Evolutionary conservation across 1,140 invertebrate genomes (phyloP).

Genomic region (Tenebrio molitor): DNA sequence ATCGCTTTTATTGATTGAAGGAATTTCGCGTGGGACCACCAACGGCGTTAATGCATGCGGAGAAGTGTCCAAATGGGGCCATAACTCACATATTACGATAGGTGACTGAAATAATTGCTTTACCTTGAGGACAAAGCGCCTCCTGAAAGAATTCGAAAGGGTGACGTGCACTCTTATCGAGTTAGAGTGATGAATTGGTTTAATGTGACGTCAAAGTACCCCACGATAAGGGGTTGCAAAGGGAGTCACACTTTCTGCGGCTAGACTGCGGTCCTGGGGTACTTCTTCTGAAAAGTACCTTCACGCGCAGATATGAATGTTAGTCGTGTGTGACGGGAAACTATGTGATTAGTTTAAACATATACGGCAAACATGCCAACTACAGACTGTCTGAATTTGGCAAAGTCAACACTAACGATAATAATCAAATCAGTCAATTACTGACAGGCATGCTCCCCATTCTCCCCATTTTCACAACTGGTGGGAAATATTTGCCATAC

Average conservation of each 20-base stretch:
- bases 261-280: background rate
- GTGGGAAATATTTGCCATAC: slow-evolving; percentile 15
- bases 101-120: too few relatives aligned
- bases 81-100: too few relatives aligned
- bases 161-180: slow-evolving; percentile 36
- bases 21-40: too few relatives aligned
- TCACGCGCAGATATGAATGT: background rate
- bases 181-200: slow-evolving; percentile 40
- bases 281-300: background rate
- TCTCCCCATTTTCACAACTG: slow-evolving; percentile 21
- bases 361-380: slow-evolving; percentile 30
- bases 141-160: background rate
- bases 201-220: slow-evolving; percentile 42
- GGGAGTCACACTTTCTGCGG: background rate
- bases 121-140: too few relatives aligned
- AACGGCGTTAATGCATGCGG: too few relatives aligned
- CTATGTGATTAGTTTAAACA: slow-evolving; percentile 28
- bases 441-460: slow-evolving; percentile 8
- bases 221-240: slow-evolving; percentile 1
- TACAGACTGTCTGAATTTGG: slow-evolving; percentile 34
- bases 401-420: slow-evolving; percentile 32
- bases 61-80: too few relatives aligned
- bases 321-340: slow-evolving; percentile 13
- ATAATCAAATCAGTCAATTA: slow-evolving; percentile 34
- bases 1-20: background rate